Evolutionary conservation across 2,888 invertebrate species (phyloP), one percentile per base, ranked within the genome.

Genomic region (Helleia helle): DNA sequence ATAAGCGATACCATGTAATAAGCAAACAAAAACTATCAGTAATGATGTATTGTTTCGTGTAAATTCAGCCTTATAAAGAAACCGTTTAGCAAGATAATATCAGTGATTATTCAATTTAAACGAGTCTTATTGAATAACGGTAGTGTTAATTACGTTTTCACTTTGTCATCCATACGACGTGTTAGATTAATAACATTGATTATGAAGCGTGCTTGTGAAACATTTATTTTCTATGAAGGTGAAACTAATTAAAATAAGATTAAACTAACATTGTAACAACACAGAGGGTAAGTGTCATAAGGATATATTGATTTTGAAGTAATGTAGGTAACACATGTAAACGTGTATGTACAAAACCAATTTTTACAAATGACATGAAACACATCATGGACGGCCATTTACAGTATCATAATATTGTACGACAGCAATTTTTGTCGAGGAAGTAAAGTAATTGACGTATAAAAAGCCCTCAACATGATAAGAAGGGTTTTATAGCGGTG

Each of bases 21-120:
- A n/a, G n/a, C n/a, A n/a, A n/a, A n/a, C n/a, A n/a, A n/a, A n/a
- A n/a, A n/a, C n/a, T n/a, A n/a, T n/a, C n/a, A n/a, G n/a, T n/a
- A n/a, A n/a, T n/a, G 18, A 34, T 6, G 22, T 22, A 22, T 22
- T 22, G 22, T 22, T 27, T 11, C 27, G 27, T 48, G 45, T 50
- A 44, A 37, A 40, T 41, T 30, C 31, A 40, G 38, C 43, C 52
- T 57, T 53, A 59, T 58, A 58, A 57, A 56, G 49, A 44, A 31
- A 37, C 38, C 44, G 49, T 58, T 59, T 66, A 70, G 72, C 65
- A 58, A 68, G 67, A 73, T 74, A 72, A 74, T 71, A 63, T 66
- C 63, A 59, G 54, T 59, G 65, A 62, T 71, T 67, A 65, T 62
- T 62, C 71, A 65, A 60, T 68, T 65, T 62, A 57, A 59, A 62